These are phyloP conservation scores for Rhadina sibilatrix DNA, from an alignment of 2,113 vertebrate species.

Conservation along the genomic window DNA sequence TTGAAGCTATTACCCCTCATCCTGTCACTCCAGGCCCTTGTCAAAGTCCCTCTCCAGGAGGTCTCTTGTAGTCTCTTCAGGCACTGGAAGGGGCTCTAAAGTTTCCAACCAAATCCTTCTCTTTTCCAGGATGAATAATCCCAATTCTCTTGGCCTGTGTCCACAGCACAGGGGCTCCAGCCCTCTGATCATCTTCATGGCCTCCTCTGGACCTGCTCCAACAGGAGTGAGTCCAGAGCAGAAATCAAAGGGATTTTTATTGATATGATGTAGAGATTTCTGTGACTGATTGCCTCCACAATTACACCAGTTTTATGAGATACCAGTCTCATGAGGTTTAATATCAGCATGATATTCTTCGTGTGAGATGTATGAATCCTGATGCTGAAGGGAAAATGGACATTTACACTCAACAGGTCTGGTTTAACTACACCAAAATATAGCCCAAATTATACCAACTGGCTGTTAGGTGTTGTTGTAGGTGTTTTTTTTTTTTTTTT, in stretches of 20 bases:
- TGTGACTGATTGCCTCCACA: not conserved
- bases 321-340: not conserved
- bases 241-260: not conserved
- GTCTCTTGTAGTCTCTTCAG: not conserved
- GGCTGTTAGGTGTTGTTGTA: not conserved
- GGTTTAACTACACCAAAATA: not conserved
- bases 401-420: not conserved
- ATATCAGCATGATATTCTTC: not conserved
- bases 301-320: not conserved
- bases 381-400: not conserved
- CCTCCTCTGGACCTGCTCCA: not conserved
- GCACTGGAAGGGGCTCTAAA: not conserved
- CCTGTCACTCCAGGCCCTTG: not conserved
- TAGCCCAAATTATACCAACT: not conserved
- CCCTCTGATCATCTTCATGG: not conserved
- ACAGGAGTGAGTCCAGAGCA: not conserved
- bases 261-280: not conserved
- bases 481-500: too few relatives aligned
- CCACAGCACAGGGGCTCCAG: not conserved
- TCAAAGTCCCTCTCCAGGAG: not conserved
- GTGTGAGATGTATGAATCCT: not conserved
- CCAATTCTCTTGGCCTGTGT: not conserved
- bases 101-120: not conserved
- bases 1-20: accelerated
- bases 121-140: not conserved